A percentile compares a stretch with the other conserved stretches of the same genome.
Evolutionary conservation across 2,797 vertebrate species (phyloP).

Genomic region (Trachurus trachurus): DNA sequence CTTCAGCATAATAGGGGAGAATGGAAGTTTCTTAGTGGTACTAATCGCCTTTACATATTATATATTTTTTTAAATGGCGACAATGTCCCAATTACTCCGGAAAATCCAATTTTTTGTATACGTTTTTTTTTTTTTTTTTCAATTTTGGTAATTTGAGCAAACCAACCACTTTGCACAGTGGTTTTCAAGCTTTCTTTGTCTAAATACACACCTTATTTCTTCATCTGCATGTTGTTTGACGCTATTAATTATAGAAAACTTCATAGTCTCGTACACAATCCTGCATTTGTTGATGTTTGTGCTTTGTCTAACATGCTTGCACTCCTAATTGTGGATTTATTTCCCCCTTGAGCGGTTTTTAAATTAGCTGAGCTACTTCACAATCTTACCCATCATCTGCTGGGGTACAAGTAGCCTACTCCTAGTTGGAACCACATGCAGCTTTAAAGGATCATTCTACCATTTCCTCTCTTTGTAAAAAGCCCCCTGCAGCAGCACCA

Average conservation of each 20-base stretch:
- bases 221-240: not conserved
- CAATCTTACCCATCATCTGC: not conserved
- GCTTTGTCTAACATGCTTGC: not conserved
- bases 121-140: too few species aligned
- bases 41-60: too few species aligned
- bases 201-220: not conserved
- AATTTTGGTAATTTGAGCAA: not conserved
- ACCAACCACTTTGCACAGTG: not conserved
- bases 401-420: not conserved
- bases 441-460: constrained; percentile 15
- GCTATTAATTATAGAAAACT: too few species aligned
- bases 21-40: too few species aligned
- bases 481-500: constrained; percentile 9
- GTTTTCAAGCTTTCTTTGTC: not conserved
- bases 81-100: too few species aligned
- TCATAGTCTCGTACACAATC: not conserved
- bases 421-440: not conserved
- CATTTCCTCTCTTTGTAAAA: not conserved
- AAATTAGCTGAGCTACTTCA: constrained; percentile 2
- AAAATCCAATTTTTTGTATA: too few species aligned
- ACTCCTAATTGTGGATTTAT: not conserved
- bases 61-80: too few species aligned
- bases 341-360: not conserved
- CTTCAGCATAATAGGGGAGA: too few species aligned
- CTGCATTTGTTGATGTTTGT: not conserved